These are phyloP conservation scores for Grus americana DNA, from an alignment of 2,113 vertebrate genomes.

Conservation along the genomic window DNA sequence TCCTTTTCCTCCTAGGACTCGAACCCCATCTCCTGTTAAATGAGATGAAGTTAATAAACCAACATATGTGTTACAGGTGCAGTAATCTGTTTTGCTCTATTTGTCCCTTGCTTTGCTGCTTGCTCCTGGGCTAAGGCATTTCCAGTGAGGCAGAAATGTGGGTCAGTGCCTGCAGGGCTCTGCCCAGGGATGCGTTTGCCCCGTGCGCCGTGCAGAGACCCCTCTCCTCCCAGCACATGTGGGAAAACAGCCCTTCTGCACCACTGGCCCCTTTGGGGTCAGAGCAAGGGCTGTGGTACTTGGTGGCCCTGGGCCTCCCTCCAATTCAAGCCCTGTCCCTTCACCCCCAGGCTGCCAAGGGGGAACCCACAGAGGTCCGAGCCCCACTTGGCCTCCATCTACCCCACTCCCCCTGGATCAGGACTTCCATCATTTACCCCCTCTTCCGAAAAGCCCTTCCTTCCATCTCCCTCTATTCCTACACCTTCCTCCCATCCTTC, in stretches of 20 bases:
- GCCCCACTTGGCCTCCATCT: background rate
- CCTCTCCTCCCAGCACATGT: background rate
- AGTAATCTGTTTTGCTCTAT: background rate
- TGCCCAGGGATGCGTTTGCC: accelerated
- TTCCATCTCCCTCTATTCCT: background rate
- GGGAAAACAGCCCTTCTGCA: background rate
- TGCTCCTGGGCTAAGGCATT: background rate
- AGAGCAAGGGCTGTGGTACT: background rate
- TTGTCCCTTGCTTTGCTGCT: background rate
- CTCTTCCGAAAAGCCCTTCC: background rate
- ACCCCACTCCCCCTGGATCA: background rate
- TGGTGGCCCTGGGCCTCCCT: background rate
- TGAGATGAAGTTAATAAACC: background rate
- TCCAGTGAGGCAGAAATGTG: background rate
- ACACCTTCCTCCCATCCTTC: background rate
- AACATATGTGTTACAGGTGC: accelerated
- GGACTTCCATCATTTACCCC: background rate
- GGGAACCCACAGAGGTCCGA: background rate
- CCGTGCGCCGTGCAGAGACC: background rate
- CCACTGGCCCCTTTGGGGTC: background rate
- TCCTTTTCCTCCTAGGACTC: background rate
- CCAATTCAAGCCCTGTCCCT: background rate
- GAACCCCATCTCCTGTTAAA: background rate
- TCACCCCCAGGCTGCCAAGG: background rate
- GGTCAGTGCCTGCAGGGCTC: background rate